phyloP scores from a whole-genome alignment of 2,888 invertebrate species.

The Stenurella melanura region DNA sequence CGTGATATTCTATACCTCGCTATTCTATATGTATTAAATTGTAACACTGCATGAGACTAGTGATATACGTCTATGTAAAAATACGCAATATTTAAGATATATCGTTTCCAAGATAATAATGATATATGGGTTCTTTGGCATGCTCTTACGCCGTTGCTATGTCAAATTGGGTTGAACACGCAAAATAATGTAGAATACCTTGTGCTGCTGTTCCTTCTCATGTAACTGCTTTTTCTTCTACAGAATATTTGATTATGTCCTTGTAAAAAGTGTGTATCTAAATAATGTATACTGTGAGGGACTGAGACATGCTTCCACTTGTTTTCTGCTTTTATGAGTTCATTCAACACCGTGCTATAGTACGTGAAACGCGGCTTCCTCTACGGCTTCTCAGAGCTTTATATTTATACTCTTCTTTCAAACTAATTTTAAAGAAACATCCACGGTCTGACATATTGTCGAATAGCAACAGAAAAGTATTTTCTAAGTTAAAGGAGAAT shows the following conservation, averaged over 20 bases:
- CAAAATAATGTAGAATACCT: slow-evolving; percentile 5
- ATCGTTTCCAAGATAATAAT: slow-evolving; percentile 17
- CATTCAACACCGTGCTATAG: slow-evolving; percentile 16
- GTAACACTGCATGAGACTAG: background rate
- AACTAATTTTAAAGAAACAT: slow-evolving; percentile 29
- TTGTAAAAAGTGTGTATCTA: background rate
- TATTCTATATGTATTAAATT: too few species aligned
- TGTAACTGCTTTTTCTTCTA: background rate
- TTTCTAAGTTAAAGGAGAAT: slow-evolving; percentile 21
- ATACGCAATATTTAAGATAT: slow-evolving; percentile 8
- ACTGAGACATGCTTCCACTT: background rate
- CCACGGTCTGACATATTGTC: background rate
- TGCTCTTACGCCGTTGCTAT: background rate
- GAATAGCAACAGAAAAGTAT: slow-evolving; percentile 18
- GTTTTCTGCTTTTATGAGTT: slow-evolving; percentile 11
- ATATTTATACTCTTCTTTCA: slow-evolving; percentile 16
- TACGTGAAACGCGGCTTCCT: slow-evolving; percentile 14
- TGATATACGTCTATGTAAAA: slow-evolving; percentile 17
- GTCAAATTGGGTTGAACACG: slow-evolving; percentile 1
- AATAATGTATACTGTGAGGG: slow-evolving; percentile 3
- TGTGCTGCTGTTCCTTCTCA: background rate
- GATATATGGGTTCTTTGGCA: slow-evolving; percentile 7
- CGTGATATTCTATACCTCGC: too few species aligned
- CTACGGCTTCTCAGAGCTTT: slow-evolving; percentile 16
- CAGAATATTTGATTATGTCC: slow-evolving; percentile 10